These are phyloP conservation scores for Zalophus californianus DNA, from an alignment of 2,797 vertebrate species.

Conservation along the genomic window DNA sequence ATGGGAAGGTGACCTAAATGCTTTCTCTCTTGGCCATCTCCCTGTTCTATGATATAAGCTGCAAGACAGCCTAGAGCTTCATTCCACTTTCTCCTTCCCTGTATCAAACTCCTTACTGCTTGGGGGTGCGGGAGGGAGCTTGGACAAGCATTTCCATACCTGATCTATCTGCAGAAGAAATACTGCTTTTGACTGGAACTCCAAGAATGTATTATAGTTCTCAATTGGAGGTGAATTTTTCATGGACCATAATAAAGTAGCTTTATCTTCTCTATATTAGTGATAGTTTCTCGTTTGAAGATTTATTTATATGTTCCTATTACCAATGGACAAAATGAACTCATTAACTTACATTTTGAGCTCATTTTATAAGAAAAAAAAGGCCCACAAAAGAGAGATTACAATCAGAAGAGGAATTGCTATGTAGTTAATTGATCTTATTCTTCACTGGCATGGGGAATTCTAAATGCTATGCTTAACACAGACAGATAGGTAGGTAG, in stretches of 20 bases:
- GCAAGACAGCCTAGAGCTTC: neutral
- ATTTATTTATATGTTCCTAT: slow-evolving; percentile 11
- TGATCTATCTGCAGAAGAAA: neutral
- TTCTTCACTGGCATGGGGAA: slow-evolving; percentile 42
- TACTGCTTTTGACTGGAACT: neutral
- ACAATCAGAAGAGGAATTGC: neutral
- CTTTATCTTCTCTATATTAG: neutral
- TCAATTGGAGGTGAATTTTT: neutral
- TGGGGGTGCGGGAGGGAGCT: neutral
- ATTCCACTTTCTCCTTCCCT: neutral
- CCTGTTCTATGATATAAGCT: neutral
- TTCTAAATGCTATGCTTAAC: slow-evolving; percentile 12
- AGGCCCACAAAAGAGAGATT: neutral
- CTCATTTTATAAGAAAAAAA: slow-evolving; percentile 63
- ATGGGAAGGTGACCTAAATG: neutral
- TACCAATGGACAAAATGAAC: slow-evolving; percentile 24
- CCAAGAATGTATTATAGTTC: neutral
- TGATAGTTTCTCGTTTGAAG: slow-evolving; percentile 10
- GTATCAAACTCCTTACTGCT: neutral
- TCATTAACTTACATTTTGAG: slow-evolving; percentile 56
- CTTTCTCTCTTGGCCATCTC: neutral
- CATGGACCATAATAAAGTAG: neutral
- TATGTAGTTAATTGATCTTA: slow-evolving; percentile 10
- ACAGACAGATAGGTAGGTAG: neutral
- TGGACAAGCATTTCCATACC: neutral